A percentile compares a stretch with the other conserved stretches of the same genome.
These are phyloP conservation scores for Anguilla japonica DNA, from an alignment of 2,113 vertebrate genomes.

Conservation along the genomic window DNA sequence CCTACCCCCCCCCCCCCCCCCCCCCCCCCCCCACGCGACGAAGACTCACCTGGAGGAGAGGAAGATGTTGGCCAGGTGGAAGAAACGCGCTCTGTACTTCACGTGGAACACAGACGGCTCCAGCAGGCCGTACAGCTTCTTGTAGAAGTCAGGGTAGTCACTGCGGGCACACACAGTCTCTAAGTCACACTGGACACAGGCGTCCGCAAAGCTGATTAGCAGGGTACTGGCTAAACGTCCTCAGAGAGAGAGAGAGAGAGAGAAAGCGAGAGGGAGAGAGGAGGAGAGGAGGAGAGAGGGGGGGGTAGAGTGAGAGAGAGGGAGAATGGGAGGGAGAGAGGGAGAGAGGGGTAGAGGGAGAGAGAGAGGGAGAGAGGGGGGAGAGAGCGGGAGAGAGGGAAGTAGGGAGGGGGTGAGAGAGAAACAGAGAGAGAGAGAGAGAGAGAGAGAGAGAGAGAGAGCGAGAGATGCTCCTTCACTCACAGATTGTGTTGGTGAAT, in stretches of 20 bases:
- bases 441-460: no score
- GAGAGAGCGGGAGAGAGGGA: no score
- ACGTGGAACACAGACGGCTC: slow-evolving; percentile 88
- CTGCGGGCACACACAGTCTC: slow-evolving; percentile 56
- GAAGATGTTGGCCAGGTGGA: slow-evolving; percentile 86
- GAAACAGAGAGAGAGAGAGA: no score
- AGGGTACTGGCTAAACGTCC: neutral
- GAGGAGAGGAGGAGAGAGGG: no score
- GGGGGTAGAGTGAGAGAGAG: no score
- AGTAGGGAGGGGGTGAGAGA: no score
- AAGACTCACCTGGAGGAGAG: slow-evolving; percentile 84
- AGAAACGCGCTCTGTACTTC: slow-evolving; percentile 91
- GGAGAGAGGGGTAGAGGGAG: neutral
- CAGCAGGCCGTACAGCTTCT: slow-evolving; percentile 87
- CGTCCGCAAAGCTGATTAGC: neutral
- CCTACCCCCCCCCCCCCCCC: no score
- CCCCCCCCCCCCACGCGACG: no score
- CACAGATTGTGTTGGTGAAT: slow-evolving; percentile 96
- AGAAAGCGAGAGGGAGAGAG: no score
- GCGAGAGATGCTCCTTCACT: slow-evolving; percentile 59
- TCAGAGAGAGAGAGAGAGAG: no score
- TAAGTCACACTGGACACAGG: neutral
- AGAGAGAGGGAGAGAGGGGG: no score
- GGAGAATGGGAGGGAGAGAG: neutral
- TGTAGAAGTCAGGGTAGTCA: slow-evolving; percentile 95